Percentiles rank a stretch among this genome's conserved stretches.
Conservation (phyloP, 2,797 vertebrate species). For the Artibeus lituratus region DNA sequence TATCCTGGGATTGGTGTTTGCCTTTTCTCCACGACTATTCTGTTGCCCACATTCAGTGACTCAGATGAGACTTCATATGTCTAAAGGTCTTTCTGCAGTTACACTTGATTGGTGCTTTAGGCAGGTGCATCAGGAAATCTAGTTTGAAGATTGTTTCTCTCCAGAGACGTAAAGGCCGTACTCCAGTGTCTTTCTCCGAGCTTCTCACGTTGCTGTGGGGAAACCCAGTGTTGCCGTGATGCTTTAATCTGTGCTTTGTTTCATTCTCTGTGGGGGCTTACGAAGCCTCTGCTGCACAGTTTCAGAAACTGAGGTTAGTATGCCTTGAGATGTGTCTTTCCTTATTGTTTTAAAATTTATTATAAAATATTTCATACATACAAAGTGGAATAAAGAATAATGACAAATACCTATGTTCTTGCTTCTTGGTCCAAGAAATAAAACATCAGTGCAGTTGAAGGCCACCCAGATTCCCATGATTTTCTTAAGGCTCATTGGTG, state of each 20-base stretch:
- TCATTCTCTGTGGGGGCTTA: neutral
- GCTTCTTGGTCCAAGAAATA: neutral
- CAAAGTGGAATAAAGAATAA: neutral
- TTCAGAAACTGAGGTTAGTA: conserved; percentile 5
- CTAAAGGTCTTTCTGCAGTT: neutral
- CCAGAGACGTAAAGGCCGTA: neutral
- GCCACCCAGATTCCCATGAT: neutral
- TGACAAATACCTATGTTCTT: neutral
- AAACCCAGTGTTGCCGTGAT: neutral
- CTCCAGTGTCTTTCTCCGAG: neutral
- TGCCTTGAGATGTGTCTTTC: neutral
- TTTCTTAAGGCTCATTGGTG: neutral
- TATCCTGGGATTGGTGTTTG: neutral
- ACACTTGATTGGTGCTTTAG: conserved; percentile 6
- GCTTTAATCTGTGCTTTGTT: neutral
- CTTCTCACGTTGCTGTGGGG: neutral
- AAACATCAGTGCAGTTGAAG: neutral
- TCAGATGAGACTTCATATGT: neutral
- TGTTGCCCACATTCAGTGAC: neutral
- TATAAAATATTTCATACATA: neutral
- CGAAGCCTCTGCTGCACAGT: neutral
- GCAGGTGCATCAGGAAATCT: neutral
- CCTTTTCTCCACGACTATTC: neutral
- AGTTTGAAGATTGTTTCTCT: neutral
- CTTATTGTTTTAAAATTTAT: neutral